Base-by-base conservation (phyloP, 2,888 invertebrate species). In the Rotaria socialis region DNA sequence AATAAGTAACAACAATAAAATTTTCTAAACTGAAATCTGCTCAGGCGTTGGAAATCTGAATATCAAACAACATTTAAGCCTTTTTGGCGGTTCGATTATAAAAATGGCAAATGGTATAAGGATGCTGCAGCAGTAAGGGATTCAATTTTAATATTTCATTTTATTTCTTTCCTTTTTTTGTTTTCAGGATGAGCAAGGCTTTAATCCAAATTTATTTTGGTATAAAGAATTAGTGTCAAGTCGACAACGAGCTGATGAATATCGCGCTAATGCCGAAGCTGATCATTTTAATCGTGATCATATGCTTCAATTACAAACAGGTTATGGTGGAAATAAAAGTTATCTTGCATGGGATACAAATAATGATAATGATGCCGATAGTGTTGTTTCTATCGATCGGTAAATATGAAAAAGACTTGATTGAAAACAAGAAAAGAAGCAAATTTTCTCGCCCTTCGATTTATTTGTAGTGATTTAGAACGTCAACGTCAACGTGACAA, bases 41-140 rank as follows among this genome's bases (percentile, higher is more conserved):
- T 50, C 50, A 90, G 90, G 85, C 87, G 88, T 43, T 86, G 85
- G 8, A 88, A 87, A 55, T 89, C 90, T 84, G 91, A 91, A 87
- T 91, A 91, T 87, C 80, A 88, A 8, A 87, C 89, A 52, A 90
- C 90, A 88, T 91, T 88, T 86, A 88, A 88, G 85, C 86, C 89
- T 24, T 90, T 90, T 1, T 88, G 87, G n/a, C 88, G 88, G 67
- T 90, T 88, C 88, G 88, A 88, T 74, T 90, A 90, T 86, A 88
- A 89, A 7, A 87, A 89, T 52, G 90, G 90, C 80, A 89, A 89
- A 10, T 91, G 91, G 91, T 89, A 88, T 67, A 89, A 89, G 27
- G 89, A 90, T 11, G 87, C 88, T 74, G 89, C 90, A 67, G 89
- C 90, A 11, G 80, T 80, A 11, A 43, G 47, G n/a, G n/a, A 24